These are phyloP conservation scores for Drosophila repleta DNA, from an alignment of 1,140 invertebrate genomes.

Conservation along the genomic window DNA sequence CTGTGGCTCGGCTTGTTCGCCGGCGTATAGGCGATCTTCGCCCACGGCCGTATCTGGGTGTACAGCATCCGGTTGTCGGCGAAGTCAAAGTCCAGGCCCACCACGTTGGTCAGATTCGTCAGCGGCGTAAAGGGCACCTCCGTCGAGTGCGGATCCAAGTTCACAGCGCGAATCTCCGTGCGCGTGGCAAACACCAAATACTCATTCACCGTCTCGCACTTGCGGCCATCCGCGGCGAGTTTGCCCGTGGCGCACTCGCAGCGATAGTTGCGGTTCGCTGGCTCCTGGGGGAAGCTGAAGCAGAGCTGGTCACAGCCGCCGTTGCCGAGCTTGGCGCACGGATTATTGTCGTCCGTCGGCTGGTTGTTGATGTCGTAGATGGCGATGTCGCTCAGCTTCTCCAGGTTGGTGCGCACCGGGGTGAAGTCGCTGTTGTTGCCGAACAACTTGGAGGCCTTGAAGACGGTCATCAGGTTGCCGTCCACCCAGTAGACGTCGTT, in stretches of 20 bases:
- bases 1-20: constrained; percentile 87
- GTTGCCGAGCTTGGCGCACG: constrained; percentile 90
- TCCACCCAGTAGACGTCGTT: constrained; percentile 98
- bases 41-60: constrained; percentile 96
- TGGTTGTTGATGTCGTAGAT: constrained; percentile 95
- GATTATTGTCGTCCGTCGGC: constrained; percentile 91
- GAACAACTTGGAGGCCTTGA: constrained; percentile 91
- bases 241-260: constrained; percentile 97
- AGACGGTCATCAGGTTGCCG: constrained; percentile 94
- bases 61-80: constrained; percentile 94
- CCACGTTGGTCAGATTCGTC: constrained; percentile 97
- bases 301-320: constrained; percentile 97
- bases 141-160: constrained; percentile 91
- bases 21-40: constrained; percentile 92
- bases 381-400: constrained; percentile 93
- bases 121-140: constrained; percentile 93
- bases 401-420: constrained; percentile 91
- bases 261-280: constrained; percentile 85
- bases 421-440: constrained; percentile 88
- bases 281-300: constrained; percentile 93
- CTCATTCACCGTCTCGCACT: constrained; percentile 93
- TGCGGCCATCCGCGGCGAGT: constrained; percentile 86
- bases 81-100: constrained; percentile 98
- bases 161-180: constrained; percentile 94
- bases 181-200: constrained; percentile 96